Base-by-base conservation (phyloP, 2,113 vertebrate genomes). In the Acanthochromis polyacanthus region DNA sequence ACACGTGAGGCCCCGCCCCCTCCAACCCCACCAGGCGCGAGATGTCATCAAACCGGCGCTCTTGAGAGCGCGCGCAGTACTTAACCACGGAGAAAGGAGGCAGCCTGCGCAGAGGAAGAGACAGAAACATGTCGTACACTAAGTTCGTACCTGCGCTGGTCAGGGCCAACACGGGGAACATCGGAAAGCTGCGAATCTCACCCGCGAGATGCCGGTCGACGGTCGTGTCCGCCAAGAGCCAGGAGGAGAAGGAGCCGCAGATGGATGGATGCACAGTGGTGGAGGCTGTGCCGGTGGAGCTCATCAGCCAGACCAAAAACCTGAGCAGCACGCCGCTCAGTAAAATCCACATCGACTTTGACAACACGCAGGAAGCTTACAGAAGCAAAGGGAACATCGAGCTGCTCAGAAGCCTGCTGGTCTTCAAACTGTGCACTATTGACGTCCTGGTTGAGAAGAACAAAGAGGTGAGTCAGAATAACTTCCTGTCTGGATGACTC, bases 331-430 rank as follows among this genome's bases (percentile, higher is more conserved):
- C 22, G 15, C 80, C 20, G 14, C 0, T 75, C 17, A 77, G 55
- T 0, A 82, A 63, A 19, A 81, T 86, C 30, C 22, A 77, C 0
- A 83, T 96, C 10, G 93, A 95, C 77, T 95, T 96, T 62, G 88
- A 89, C 16, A 91, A 96, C 80, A 83, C 91, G 0, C 79, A 81
- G 11, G 96, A 96, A 57, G 96, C 95, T 7, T 97, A 95, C 85
- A 91, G 84, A 61, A 96, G 94, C 85, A 97, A 96, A 61, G 80
- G 71, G 30, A 96, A 81, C 57, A 50, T 91, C 0, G 96, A 97
- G 73, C 93, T 95, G 43, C 84, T 95, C 3, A 53, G 95, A 8
- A 96, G 95, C 25, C 81, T 96, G 53, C 3, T 95, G 61, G 95
- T 95, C 46, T 93, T 95, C 66, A 92, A 95, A 74, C 91, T 96